Evolutionary conservation across 2,888 invertebrate species (phyloP).

Genomic region (Cylloceria caligata): DNA sequence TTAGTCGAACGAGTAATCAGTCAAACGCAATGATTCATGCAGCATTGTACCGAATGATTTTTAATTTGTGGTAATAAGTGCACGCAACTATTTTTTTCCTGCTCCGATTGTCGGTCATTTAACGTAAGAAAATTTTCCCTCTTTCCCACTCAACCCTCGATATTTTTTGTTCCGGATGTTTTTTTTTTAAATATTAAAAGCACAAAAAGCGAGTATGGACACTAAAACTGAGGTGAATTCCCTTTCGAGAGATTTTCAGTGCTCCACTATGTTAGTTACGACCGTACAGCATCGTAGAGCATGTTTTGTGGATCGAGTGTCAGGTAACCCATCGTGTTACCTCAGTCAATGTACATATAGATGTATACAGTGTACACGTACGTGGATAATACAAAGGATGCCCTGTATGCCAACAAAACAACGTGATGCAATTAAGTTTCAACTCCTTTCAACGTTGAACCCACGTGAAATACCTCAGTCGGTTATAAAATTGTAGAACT

Average conservation of each 20-base stretch:
- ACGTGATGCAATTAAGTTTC: background rate
- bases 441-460: background rate
- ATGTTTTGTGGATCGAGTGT: conserved; percentile 9
- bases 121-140: background rate
- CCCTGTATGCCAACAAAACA: background rate
- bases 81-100: too few relatives aligned
- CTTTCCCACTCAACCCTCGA: background rate
- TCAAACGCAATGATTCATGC: too few relatives aligned
- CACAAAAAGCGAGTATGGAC: background rate
- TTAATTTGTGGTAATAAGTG: too few relatives aligned
- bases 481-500: background rate
- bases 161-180: background rate
- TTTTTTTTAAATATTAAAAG: background rate
- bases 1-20: too few relatives aligned
- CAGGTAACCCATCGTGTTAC: background rate
- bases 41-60: too few relatives aligned
- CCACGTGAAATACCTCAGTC: background rate
- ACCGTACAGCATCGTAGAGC: conserved; percentile 18
- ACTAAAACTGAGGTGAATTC: background rate
- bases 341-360: background rate
- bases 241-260: background rate
- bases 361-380: background rate
- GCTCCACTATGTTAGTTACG: background rate
- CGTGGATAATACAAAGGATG: too few relatives aligned
- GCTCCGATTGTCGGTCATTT: too few relatives aligned